phyloP scores from a whole-genome alignment of 2,113 vertebrate genomes.

The Vidua chalybeata region DNA sequence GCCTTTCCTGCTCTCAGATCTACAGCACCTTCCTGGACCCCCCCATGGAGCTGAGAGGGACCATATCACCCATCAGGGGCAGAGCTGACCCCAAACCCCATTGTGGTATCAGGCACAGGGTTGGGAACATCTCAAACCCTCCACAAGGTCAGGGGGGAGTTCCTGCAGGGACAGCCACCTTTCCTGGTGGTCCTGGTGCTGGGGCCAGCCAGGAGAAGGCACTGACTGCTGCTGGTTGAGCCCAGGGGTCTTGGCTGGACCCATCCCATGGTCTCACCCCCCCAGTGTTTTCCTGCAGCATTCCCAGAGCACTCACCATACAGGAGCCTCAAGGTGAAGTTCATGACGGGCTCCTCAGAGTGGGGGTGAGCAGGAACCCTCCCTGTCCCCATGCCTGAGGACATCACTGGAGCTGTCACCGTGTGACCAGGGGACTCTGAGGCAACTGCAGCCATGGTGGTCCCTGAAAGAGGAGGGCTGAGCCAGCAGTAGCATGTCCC shows the following conservation, averaged over 20 bases:
- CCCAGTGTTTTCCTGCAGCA: accelerated
- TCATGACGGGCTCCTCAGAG: not conserved
- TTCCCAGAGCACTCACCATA: not conserved
- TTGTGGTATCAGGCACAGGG: not conserved
- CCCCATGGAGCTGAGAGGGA: not conserved
- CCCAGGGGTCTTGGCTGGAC: not conserved
- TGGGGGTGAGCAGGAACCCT: accelerated
- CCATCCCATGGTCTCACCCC: not conserved
- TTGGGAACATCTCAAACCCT: not conserved
- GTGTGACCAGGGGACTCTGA: accelerated
- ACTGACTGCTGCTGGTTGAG: not conserved
- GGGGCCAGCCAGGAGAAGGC: not conserved
- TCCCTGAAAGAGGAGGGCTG: not conserved
- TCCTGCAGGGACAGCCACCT: not conserved
- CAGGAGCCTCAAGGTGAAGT: slow-evolving; percentile 34
- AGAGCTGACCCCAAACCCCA: not conserved
- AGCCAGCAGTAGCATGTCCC: not conserved
- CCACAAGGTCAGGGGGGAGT: accelerated
- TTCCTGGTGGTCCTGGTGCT: not conserved
- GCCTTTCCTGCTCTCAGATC: not conserved
- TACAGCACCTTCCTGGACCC: not conserved
- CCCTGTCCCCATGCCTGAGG: not conserved
- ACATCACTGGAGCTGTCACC: not conserved
- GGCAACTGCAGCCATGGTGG: not conserved
- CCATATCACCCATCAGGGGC: not conserved